Percentiles rank a stretch among this genome's conserved stretches.
These are phyloP conservation scores for Helobdella robusta DNA, from an alignment of 2,888 invertebrate genomes.

Conservation along the genomic window DNA sequence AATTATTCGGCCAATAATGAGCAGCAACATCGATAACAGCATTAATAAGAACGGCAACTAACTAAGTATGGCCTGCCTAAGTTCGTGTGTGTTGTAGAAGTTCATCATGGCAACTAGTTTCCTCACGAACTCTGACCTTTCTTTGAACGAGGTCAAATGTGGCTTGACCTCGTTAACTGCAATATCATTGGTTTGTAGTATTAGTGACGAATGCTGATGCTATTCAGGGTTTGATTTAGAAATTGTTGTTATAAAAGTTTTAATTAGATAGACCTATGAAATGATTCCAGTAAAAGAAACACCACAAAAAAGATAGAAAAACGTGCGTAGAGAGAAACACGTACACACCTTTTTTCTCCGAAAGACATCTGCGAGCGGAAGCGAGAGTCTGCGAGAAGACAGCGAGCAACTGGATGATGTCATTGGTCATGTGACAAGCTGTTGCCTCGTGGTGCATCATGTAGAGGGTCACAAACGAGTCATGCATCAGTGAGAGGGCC, in stretches of 20 bases:
- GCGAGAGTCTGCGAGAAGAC: slow-evolving; percentile 53
- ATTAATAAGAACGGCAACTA: slow-evolving; percentile 37
- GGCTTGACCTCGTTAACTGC: slow-evolving; percentile 39
- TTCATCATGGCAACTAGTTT: slow-evolving; percentile 76
- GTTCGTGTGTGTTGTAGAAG: slow-evolving; percentile 75
- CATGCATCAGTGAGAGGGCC: slow-evolving; percentile 70
- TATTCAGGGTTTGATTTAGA: too few relatives aligned
- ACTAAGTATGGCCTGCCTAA: slow-evolving; percentile 70
- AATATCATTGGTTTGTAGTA: too few relatives aligned
- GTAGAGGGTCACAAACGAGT: slow-evolving; percentile 63
- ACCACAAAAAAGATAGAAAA: background rate
- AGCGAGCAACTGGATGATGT: slow-evolving; percentile 70
- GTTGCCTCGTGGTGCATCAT: slow-evolving; percentile 89
- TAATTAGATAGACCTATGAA: too few relatives aligned
- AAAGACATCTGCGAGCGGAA: slow-evolving; percentile 40
- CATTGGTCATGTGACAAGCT: slow-evolving; percentile 72
- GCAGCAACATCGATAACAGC: too few relatives aligned
- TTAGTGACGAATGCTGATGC: too few relatives aligned
- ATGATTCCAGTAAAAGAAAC: background rate
- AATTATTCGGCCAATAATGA: background rate
- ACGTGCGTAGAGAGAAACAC: background rate
- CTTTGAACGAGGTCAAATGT: slow-evolving; percentile 56
- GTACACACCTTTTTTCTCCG: slow-evolving; percentile 35
- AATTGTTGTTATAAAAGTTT: too few relatives aligned
- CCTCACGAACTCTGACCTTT: slow-evolving; percentile 77